These are phyloP conservation scores for Hypomesus transpacificus DNA, from an alignment of 2,113 vertebrate genomes.

Conservation along the genomic window DNA sequence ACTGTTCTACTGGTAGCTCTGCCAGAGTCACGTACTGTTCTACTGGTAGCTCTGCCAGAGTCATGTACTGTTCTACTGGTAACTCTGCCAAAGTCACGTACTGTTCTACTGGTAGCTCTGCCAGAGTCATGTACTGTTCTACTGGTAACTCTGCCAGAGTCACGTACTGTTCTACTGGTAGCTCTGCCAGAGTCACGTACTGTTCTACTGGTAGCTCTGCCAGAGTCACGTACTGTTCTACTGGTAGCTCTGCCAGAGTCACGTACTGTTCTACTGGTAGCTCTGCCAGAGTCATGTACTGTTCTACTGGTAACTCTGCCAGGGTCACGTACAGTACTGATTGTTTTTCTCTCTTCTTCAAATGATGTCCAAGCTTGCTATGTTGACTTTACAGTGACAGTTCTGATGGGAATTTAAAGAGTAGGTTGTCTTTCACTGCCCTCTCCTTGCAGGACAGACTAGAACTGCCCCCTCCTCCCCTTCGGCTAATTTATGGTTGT, in stretches of 20 bases:
- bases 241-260: neutral
- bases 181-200: no score
- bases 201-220: no score
- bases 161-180: no score
- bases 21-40: slow-evolving; percentile 27
- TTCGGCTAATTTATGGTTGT: slow-evolving; percentile 69
- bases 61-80: no score
- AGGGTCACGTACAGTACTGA: neutral
- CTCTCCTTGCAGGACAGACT: slow-evolving; percentile 52
- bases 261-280: slow-evolving; percentile 32
- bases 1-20: no score
- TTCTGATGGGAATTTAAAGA: slow-evolving; percentile 75
- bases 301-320: no score
- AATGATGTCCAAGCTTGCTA: slow-evolving; percentile 40
- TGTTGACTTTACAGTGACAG: slow-evolving; percentile 46
- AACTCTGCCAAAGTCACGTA: no score
- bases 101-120: no score
- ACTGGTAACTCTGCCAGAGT: no score
- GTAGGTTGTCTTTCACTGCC: slow-evolving; percentile 53
- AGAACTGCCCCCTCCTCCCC: slow-evolving; percentile 63
- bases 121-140: no score
- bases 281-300: no score
- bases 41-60: neutral
- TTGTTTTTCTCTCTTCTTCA: slow-evolving; percentile 28
- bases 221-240: no score